phyloP scores from a whole-genome alignment of 2,797 vertebrate species.

The Poliocrania exsul region DNA sequence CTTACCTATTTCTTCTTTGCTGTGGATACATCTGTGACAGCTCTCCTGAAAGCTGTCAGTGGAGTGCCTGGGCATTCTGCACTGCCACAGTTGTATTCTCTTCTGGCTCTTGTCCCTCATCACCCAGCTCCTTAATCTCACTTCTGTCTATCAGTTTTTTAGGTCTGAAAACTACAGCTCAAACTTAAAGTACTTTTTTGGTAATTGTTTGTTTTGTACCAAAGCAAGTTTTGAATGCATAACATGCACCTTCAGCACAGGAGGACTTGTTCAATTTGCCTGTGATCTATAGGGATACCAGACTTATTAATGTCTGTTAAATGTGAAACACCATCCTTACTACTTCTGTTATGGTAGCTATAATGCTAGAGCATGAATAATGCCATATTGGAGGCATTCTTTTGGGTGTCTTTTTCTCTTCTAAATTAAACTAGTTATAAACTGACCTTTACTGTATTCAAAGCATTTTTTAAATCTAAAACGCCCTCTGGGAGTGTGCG shows the following conservation, averaged over 20 bases:
- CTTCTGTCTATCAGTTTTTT: neutral
- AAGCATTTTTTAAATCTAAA: neutral
- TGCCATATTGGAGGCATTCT: neutral
- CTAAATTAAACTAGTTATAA: neutral
- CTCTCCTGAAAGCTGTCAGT: neutral
- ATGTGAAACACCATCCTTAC: neutral
- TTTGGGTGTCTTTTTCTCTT: neutral
- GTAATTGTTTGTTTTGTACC: neutral
- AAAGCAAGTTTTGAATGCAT: neutral
- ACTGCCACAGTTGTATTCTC: rapidly evolving
- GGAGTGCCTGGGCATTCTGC: neutral
- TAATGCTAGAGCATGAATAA: neutral
- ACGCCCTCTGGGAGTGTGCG: neutral
- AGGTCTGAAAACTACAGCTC: neutral
- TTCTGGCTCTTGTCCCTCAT: neutral
- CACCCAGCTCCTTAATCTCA: neutral
- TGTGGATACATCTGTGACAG: neutral
- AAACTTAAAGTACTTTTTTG: neutral
- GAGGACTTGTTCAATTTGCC: neutral
- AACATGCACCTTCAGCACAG: neutral
- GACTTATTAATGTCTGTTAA: neutral
- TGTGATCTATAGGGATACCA: neutral
- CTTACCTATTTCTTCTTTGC: neutral
- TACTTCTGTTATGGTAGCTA: neutral
- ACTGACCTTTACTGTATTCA: neutral